phyloP scores from a whole-genome alignment of 2,797 vertebrate species.

The Chelmon rostratus region DNA sequence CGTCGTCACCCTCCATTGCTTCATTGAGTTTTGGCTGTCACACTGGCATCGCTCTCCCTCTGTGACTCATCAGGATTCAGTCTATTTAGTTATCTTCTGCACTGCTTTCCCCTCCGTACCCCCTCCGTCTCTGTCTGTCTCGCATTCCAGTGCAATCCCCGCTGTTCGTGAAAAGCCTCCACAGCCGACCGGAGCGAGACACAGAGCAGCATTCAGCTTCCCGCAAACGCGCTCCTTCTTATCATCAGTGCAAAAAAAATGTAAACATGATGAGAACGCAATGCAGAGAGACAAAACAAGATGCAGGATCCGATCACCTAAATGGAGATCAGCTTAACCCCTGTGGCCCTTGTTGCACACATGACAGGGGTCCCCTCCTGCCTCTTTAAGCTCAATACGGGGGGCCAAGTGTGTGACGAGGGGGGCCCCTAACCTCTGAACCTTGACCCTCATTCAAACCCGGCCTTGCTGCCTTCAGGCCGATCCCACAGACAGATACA shows the following conservation, averaged over 20 bases:
- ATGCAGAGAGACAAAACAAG: slow-evolving; percentile 50
- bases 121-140: slow-evolving; percentile 31
- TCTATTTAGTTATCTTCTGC: slow-evolving; percentile 48
- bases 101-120: slow-evolving; percentile 13
- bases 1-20: slow-evolving; percentile 31
- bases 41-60: slow-evolving; percentile 46
- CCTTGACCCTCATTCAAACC: slow-evolving; percentile 64
- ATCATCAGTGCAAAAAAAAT: slow-evolving; percentile 31
- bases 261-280: slow-evolving; percentile 22
- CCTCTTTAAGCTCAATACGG: slow-evolving; percentile 69
- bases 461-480: slow-evolving; percentile 39
- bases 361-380: slow-evolving; percentile 69
- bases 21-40: slow-evolving; percentile 50
- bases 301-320: slow-evolving; percentile 31
- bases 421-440: slow-evolving; percentile 68
- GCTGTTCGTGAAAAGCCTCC: slow-evolving; percentile 38
- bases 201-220: slow-evolving; percentile 35
- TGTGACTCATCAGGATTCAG: slow-evolving; percentile 63
- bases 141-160: slow-evolving; percentile 61
- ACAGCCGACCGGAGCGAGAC: slow-evolving; percentile 46
- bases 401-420: slow-evolving; percentile 69
- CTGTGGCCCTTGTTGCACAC: slow-evolving; percentile 45
- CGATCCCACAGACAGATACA: slow-evolving; percentile 57
- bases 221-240: slow-evolving; percentile 25
- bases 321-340: slow-evolving; percentile 70